Evolutionary conservation across 2,888 invertebrate species (phyloP), one percentile per base, ranked within the genome.

Genomic region (Lepidocyrtoides sp.): DNA sequence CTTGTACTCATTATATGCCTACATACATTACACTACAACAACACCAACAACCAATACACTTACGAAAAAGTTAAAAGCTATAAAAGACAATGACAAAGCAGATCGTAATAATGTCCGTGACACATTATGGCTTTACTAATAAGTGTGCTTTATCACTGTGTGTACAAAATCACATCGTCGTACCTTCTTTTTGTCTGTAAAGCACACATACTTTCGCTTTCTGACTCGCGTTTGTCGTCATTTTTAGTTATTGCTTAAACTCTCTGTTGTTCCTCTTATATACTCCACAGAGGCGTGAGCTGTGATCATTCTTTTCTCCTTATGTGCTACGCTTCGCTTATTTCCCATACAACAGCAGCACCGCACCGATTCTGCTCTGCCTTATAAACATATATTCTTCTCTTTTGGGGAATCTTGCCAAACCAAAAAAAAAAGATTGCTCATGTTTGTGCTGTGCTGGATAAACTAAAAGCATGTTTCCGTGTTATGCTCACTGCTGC

Each of bases 61-160:
- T 36, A 63, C 54, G 26, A n/a, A 17, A 72, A 60, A 86, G 51
- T 36, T 72, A 77, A 79, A 81, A 48, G 66, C 89, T 89, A 60
- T 75, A 83, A 75, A 89, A 83, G 82, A 89, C 89, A 89, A 89
- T 89, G 89, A 89, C 89, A 89, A 89, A 83, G 89, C 89, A 89
- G 89, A 72, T 89, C 89, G 63, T 83, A 89, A 89, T 89, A 89
- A 89, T 83, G 83, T 83, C 89, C 83, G 89, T 89, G 89, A 89
- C 89, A 89, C 89, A 89, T 89, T 89, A 89, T 82, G 60, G 72
- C 82, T 82, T 81, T 82, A 82, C 88, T 89, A 89, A 89, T 89
- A 89, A 89, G 88, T 82, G 88, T 89, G 81, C 88, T 89, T 83
- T 89, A 82, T 83, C 69, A 82, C 89, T 60, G 82, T 75, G 48